phyloP scores from a whole-genome alignment of 1,140 invertebrate species.

The Euwallacea fornicatus region DNA sequence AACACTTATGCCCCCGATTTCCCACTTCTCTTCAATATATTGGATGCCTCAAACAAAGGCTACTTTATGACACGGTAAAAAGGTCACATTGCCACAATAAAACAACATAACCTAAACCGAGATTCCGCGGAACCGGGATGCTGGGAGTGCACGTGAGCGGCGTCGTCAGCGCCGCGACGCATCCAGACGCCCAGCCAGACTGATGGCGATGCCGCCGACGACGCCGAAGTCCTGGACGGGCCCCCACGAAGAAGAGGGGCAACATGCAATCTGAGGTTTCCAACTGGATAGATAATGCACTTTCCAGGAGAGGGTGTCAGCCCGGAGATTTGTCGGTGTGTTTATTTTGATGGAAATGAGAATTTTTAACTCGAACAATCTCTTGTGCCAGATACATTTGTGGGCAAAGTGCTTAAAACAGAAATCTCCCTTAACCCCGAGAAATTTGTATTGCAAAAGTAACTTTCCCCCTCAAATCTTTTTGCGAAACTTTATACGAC shows the following conservation, averaged over 20 bases:
- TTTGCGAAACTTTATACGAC: too few species aligned
- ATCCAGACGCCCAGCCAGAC: conserved; percentile 32
- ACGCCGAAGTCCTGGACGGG: background rate
- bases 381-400: background rate
- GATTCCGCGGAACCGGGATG: conserved; percentile 7
- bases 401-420: background rate
- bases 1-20: too few species aligned
- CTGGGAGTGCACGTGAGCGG: conserved; percentile 21
- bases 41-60: too few species aligned
- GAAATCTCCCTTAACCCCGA: background rate
- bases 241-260: conserved; percentile 15
- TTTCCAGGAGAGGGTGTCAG: background rate
- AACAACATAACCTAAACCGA: conserved; percentile 18
- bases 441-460: too few species aligned
- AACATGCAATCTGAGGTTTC: background rate
- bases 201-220: conserved; percentile 10
- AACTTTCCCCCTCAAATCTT: too few species aligned
- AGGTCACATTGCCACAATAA: background rate
- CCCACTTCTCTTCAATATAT: too few species aligned
- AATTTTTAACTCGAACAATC: background rate
- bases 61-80: too few species aligned
- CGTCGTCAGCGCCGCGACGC: conserved; percentile 17
- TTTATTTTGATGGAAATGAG: background rate
- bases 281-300: background rate
- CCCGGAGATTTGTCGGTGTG: background rate